A percentile compares a stretch with the other conserved stretches of the same genome.
Evolutionary conservation across 2,797 vertebrate species (phyloP).

Genomic region (Etheostoma nigrum): DNA sequence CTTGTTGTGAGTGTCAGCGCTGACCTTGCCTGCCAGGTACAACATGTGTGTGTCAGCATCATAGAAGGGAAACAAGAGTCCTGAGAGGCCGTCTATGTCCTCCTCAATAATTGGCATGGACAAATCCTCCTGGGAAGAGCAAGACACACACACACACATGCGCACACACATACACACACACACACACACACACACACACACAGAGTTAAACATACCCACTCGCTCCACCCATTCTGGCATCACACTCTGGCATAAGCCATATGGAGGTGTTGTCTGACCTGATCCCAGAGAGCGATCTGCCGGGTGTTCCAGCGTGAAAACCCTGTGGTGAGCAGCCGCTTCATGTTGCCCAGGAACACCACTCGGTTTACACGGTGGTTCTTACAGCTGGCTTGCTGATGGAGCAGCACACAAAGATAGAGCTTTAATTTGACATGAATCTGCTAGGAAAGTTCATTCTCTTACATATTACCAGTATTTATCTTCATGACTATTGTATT

Average conservation of each 20-base stretch:
- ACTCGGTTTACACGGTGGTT: constrained; percentile 97
- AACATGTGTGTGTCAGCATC: constrained; percentile 98
- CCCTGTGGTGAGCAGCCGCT: constrained; percentile 95
- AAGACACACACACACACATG: background rate
- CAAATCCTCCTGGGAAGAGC: constrained; percentile 90
- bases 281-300: constrained; percentile 98
- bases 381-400: constrained; percentile 94
- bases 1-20: background rate
- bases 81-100: constrained; percentile 97
- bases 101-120: constrained; percentile 95
- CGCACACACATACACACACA: background rate
- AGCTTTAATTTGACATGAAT: constrained; percentile 5
- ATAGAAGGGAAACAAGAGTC: constrained; percentile 96
- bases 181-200: constrained; percentile 42
- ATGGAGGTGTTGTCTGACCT: constrained; percentile 86
- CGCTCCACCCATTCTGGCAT: constrained; percentile 32
- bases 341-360: constrained; percentile 95
- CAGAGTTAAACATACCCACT: constrained; percentile 25
- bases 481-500: background rate
- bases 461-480: background rate
- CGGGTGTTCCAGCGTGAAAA: constrained; percentile 98
- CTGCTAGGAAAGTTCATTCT: background rate
- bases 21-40: constrained; percentile 97
- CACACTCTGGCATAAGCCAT: constrained; percentile 18
- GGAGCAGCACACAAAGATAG: constrained; percentile 26